Conservation (phyloP, 2,797 vertebrate genomes). For the Oreochromis grahami region DNA sequence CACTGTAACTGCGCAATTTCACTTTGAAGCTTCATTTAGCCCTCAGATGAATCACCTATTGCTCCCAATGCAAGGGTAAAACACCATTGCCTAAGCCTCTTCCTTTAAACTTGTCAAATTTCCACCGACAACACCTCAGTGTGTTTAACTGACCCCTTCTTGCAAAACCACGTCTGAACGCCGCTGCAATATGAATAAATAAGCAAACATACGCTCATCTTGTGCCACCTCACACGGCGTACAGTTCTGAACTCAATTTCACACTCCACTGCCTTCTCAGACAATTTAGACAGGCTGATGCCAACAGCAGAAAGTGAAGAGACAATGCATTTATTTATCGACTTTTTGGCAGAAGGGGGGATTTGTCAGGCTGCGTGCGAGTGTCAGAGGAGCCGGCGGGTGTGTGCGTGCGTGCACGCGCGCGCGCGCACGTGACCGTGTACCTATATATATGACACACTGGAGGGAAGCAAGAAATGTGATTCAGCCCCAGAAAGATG, state of each 20-base stretch:
- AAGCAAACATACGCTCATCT: conserved; percentile 73
- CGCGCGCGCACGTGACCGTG: conserved; percentile 24
- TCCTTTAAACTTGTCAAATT: conserved; percentile 39
- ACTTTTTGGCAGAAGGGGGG: conserved; percentile 65
- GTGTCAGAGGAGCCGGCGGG: not conserved
- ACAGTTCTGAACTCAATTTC: conserved; percentile 83
- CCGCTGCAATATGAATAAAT: conserved; percentile 72
- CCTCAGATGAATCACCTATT: conserved; percentile 29
- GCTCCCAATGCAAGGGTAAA: conserved; percentile 5
- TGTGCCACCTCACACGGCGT: conserved; percentile 53
- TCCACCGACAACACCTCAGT: conserved; percentile 25
- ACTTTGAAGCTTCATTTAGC: conserved; percentile 42
- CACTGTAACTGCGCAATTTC: conserved; percentile 31
- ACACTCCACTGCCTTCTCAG: conserved; percentile 76
- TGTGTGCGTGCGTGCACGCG: not conserved
- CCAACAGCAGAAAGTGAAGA: conserved; percentile 78
- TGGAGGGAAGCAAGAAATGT: conserved; percentile 48
- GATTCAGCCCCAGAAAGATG: conserved; percentile 50
- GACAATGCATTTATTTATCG: conserved; percentile 79
- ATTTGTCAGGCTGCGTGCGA: conserved; percentile 50
- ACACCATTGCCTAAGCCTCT: not conserved
- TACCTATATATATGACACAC: conserved; percentile 47
- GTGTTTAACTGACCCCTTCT: conserved; percentile 65
- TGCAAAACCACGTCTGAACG: conserved; percentile 37
- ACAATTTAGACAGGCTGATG: conserved; percentile 82